Base-by-base conservation (phyloP, 2,113 vertebrate genomes). In the Sinocyclocheilus rhinocerous region DNA sequence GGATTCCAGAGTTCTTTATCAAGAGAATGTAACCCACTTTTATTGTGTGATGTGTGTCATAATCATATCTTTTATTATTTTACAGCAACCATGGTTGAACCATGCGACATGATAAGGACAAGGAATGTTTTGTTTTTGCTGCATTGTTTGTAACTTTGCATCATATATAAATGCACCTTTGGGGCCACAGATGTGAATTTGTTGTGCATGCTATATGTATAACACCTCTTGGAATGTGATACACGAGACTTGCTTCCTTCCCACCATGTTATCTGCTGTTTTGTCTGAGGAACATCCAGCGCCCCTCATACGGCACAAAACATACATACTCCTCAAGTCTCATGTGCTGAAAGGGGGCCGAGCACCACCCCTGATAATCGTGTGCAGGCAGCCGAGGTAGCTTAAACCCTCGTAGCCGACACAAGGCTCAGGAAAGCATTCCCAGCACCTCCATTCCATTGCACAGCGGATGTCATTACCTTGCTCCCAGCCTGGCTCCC, bases 201-300 rank as follows among this genome's bases (percentile, higher is more conserved):
- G 7, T 80, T 79, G 85, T 45, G 65, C 48, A 50, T 39, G 26
- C 45, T 75, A 39, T 87, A 89, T 39, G 29, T 77, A 85, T 77
- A 87, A 78, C 92, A 87, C 89, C 82, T 92, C 88, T 75, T 93
- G 92, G 93, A 94, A 94, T 93, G 90, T 90, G 79, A 91, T 90
- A 89, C 89, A 90, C 90, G 81, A 89, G 59, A 84, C 36, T 18
- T 45, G n/a, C 61, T 70, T 39, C 16, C 70, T 77, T 67, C 70
- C 91, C 89, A 15, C 24, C 84, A 91, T 69, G 39, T 93, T 94
- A 94, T 94, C 94, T 89, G 72, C 86, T 93, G 93, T 91, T 94
- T 93, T 92, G 95, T 93, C 95, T 95, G 89, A 88, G 84, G 91
- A 90, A 86, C 91, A 91, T 93, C 91, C 89, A 87, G 70, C 61